A percentile compares a stretch with the other conserved stretches of the same genome.
phyloP scores from a whole-genome alignment of 2,888 invertebrate species.

The Gymnoscelis rufifasciata region DNA sequence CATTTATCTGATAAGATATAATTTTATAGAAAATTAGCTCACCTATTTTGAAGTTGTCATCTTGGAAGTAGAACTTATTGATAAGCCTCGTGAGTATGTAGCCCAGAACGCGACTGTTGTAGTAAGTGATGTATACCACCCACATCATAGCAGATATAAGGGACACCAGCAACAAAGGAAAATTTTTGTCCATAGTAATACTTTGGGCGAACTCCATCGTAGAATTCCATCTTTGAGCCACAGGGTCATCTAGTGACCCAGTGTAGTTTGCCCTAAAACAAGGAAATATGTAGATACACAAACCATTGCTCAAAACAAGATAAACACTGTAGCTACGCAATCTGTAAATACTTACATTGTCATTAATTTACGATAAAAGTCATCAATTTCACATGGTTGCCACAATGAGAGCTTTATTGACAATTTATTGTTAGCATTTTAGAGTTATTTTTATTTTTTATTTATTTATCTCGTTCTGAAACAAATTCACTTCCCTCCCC shows the following conservation, averaged over 20 bases:
- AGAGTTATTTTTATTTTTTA: conserved; percentile 42
- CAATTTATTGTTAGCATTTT: conserved; percentile 41
- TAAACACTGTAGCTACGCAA: conserved; percentile 49
- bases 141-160: conserved; percentile 90
- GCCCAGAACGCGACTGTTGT: conserved; percentile 95
- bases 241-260: conserved; percentile 49
- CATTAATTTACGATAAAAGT: conserved; percentile 35
- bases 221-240: conserved; percentile 79
- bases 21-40: conserved; percentile 40
- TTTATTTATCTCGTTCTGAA: background rate
- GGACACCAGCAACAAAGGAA: conserved; percentile 87
- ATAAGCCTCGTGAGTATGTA: conserved; percentile 92
- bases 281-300: conserved; percentile 23
- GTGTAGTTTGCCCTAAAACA: conserved; percentile 58
- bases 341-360: conserved; percentile 55
- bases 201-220: conserved; percentile 79
- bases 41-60: conserved; percentile 95
- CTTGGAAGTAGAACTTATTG: conserved; percentile 90
- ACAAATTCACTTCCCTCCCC: background rate
- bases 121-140: conserved; percentile 96
- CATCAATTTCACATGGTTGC: conserved; percentile 55
- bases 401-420: conserved; percentile 33
- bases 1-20: conserved; percentile 5
- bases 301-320: conserved; percentile 38
- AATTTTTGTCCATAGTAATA: conserved; percentile 86